A percentile compares a stretch with the other conserved stretches of the same genome.
Evolutionary conservation across 2,888 invertebrate genomes (phyloP).

Genomic region (Panopea generosa): DNA sequence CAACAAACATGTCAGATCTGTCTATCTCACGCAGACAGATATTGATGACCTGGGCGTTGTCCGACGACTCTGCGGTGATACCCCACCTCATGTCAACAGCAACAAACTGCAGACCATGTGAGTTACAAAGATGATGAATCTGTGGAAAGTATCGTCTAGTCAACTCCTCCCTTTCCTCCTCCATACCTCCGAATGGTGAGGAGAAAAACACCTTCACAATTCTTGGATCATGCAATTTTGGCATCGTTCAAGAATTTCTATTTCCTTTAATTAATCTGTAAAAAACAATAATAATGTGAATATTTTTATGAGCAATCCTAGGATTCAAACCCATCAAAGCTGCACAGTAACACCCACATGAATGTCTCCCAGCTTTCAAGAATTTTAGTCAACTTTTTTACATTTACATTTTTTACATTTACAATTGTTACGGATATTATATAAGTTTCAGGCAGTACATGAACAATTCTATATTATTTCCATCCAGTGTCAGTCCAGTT

Average conservation of each 20-base stretch:
- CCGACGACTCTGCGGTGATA: constrained; percentile 81
- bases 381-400: too few species aligned
- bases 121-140: constrained; percentile 78
- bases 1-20: constrained; percentile 82
- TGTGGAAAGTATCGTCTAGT: constrained; percentile 81
- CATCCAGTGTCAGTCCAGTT: too few species aligned
- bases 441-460: too few species aligned
- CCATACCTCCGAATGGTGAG: constrained; percentile 85
- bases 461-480: too few species aligned
- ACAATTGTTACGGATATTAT: too few species aligned
- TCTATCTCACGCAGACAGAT: constrained; percentile 82
- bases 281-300: not conserved
- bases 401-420: too few species aligned
- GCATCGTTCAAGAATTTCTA: constrained; percentile 40
- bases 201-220: constrained; percentile 82
- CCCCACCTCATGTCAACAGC: constrained; percentile 84
- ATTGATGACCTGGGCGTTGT: constrained; percentile 80
- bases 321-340: not conserved
- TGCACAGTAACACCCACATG: too few species aligned
- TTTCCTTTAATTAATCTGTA: not conserved
- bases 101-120: constrained; percentile 80
- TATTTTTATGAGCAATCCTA: not conserved
- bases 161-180: constrained; percentile 83
- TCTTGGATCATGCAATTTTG: constrained; percentile 71
- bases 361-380: too few species aligned